phyloP scores from a whole-genome alignment of 2,888 invertebrate genomes.

The Aromia moschata region DNA sequence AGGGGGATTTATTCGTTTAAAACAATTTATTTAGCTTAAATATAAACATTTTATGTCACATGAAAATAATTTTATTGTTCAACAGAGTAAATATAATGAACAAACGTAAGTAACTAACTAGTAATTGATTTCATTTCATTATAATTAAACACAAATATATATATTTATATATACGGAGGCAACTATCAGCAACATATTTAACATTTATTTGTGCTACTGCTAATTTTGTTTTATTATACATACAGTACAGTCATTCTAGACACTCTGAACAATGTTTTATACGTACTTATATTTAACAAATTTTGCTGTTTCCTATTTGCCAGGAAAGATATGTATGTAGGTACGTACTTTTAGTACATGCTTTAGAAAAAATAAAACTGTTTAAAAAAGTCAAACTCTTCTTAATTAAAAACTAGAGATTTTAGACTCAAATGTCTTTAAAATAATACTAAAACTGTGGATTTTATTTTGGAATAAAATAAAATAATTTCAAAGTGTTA shows the following conservation, averaged over 20 bases:
- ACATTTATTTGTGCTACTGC: constrained; percentile 48
- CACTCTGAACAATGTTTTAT: too few relatives aligned
- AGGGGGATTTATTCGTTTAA: constrained; percentile 30
- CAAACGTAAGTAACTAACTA: constrained; percentile 31
- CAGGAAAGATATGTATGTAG: too few relatives aligned
- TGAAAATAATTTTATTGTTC: constrained; percentile 42
- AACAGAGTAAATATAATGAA: constrained; percentile 27
- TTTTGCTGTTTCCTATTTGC: too few relatives aligned
- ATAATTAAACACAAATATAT: constrained; percentile 23
- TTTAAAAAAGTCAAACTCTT: too few relatives aligned
- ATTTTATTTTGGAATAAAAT: too few relatives aligned
- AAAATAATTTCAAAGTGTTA: too few relatives aligned
- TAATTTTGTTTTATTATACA: constrained; percentile 38
- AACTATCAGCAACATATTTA: constrained; percentile 46
- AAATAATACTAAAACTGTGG: too few relatives aligned
- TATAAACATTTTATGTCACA: constrained; percentile 52
- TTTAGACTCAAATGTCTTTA: too few relatives aligned
- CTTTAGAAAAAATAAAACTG: too few relatives aligned
- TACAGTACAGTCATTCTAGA: constrained; percentile 30
- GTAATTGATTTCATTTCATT: constrained; percentile 31
- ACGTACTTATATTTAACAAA: too few relatives aligned
- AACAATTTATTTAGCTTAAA: constrained; percentile 53
- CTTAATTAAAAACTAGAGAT: too few relatives aligned
- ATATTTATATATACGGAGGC: constrained; percentile 37
- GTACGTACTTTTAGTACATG: too few relatives aligned